Evolutionary conservation across 2,113 vertebrate genomes (phyloP).

Genomic region (Elanoides forficatus): DNA sequence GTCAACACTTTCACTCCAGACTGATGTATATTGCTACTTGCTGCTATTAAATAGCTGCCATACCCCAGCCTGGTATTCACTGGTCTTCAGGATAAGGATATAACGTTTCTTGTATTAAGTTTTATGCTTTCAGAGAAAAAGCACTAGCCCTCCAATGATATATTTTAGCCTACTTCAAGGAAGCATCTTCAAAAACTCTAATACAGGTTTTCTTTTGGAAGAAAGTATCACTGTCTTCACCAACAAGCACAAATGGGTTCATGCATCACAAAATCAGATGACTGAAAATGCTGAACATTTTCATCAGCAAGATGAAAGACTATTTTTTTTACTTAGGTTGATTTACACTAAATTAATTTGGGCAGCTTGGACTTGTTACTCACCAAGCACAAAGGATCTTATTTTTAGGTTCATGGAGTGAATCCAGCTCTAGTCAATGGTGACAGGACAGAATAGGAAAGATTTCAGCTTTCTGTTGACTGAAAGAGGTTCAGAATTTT

Average conservation of each 20-base stretch:
- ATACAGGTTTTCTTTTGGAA: background rate
- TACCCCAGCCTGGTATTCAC: background rate
- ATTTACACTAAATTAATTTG: background rate
- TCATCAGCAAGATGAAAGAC: background rate
- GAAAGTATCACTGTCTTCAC: background rate
- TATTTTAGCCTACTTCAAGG: background rate
- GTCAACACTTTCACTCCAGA: background rate
- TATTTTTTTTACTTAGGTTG: background rate
- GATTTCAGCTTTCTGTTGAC: background rate
- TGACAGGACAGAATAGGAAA: background rate
- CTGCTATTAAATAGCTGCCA: background rate
- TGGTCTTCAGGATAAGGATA: background rate
- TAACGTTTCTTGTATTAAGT: background rate
- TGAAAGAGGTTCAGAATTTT: background rate
- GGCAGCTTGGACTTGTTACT: background rate
- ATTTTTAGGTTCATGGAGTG: background rate
- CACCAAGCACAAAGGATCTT: background rate
- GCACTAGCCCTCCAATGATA: background rate
- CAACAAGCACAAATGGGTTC: background rate
- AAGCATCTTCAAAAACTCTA: background rate
- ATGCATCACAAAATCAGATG: background rate
- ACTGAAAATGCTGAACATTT: background rate
- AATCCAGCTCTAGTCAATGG: background rate
- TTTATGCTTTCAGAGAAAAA: background rate
- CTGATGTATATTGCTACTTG: background rate